Evolutionary conservation across 2,888 invertebrate genomes (phyloP).

Genomic region (Syrista parreyssii): DNA sequence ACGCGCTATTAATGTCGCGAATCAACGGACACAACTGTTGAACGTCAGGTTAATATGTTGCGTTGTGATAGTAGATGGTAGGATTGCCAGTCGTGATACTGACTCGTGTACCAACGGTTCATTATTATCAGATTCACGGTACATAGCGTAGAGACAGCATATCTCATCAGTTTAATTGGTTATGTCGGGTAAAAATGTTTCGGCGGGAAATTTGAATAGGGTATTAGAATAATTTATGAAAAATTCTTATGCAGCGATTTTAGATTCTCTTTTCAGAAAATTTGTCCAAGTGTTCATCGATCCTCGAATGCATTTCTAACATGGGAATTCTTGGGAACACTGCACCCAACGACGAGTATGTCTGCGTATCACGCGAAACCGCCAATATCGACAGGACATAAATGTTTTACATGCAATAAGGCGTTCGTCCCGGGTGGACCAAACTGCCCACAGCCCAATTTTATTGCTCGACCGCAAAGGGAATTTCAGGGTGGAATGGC

Average conservation of each 20-base stretch:
- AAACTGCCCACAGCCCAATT: constrained; percentile 65
- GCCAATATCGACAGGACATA: constrained; percentile 61
- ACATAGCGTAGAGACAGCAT: neutral
- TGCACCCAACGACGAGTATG: neutral
- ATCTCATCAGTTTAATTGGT: neutral
- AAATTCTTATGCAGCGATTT: neutral
- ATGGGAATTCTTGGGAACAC: neutral
- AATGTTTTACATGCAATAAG: constrained; percentile 67
- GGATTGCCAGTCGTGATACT: neutral
- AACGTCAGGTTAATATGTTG: constrained; percentile 56
- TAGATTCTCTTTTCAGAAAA: neutral
- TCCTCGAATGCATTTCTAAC: neutral
- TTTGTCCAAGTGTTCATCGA: neutral
- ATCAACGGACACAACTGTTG: constrained; percentile 58
- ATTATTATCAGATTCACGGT: neutral
- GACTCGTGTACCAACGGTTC: neutral
- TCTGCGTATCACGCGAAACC: constrained; percentile 13
- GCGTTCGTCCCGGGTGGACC: constrained; percentile 61
- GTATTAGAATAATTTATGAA: neutral
- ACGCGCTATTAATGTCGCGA: constrained; percentile 35
- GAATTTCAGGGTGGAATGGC: constrained; percentile 12
- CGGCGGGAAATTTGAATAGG: neutral
- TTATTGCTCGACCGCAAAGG: constrained; percentile 61
- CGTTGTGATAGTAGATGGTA: constrained; percentile 16
- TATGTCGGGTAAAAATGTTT: neutral